Base-by-base conservation (phyloP, 92 coral and sea anemone genomes). In the Hydrozoanthus gracilis region DNA sequence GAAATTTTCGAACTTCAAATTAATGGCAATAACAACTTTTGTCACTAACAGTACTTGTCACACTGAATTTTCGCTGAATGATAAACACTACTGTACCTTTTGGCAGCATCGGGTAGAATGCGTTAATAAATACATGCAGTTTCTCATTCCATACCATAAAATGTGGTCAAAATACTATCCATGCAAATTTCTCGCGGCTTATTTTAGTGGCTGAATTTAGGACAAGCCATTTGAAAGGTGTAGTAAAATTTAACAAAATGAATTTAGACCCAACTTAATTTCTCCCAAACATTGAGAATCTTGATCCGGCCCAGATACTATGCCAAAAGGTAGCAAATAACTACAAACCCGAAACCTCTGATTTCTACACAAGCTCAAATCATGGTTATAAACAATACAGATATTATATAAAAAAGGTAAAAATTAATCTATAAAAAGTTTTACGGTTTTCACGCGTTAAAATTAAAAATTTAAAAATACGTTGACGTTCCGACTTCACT, bases 111-210 rank as follows among this genome's bases (percentile, higher is more conserved):
- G 60, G 60, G 74, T 67, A 8, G 20, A 27, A 47, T 20, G 9
- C 18, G 18, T 3, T 17, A 76, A 65, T 4, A 16, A n/a, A 13
- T 4, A 17, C 3, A 11, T 10, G 64, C 9, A 79, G n/a, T 6
- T n/a, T 15, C 44, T 66, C 45, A 79, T 13, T 48, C 46, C n/a
- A 64, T 47, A 64, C 85, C 85, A 80, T 80, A 80, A 27, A 27
- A 27, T 80, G 64, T 80, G 85, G 85, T 80, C 85, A 80, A 80
- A 80, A 80, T 48, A 80, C 85, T 20, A 10, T 67, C 64, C 74
- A 80, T 80, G 85, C 85, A 80, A 27, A 27, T 66, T 64, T 16
- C 7, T 39, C 27, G 27, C 17, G 52, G 10, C 65, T 44, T 2
- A 17, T 76, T 15, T 51, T 18, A 54, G 1, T 51, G 46, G 5